Evolutionary conservation across 2,888 invertebrate species (phyloP).

Genomic region (Elegia similella): DNA sequence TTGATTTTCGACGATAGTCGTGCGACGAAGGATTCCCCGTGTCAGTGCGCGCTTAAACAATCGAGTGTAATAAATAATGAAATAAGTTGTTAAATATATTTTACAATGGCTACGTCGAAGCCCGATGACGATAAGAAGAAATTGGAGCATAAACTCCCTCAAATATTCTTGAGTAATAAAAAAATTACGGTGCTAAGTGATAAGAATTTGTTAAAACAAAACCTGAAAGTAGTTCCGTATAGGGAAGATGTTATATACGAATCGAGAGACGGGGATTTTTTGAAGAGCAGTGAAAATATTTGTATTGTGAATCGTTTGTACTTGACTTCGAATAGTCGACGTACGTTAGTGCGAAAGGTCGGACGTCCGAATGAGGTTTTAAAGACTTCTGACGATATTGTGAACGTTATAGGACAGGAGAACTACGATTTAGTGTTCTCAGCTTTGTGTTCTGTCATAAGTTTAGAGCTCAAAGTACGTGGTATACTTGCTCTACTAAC

Average conservation of each 20-base stretch:
- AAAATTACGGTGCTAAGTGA: slow-evolving; percentile 8
- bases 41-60: background rate
- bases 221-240: slow-evolving; percentile 19
- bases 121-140: background rate
- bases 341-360: slow-evolving; percentile 41
- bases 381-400: slow-evolving; percentile 52
- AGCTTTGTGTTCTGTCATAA: slow-evolving; percentile 56
- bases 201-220: slow-evolving; percentile 12
- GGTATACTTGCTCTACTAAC: slow-evolving; percentile 55
- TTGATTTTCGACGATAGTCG: background rate
- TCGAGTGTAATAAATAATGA: slow-evolving; percentile 3
- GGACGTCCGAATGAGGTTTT: slow-evolving; percentile 35
- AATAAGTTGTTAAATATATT: background rate
- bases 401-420: slow-evolving; percentile 56
- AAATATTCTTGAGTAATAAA: background rate
- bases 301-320: slow-evolving; percentile 44
- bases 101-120: slow-evolving; percentile 6
- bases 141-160: background rate
- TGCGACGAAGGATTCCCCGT: background rate
- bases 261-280: slow-evolving; percentile 43
- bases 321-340: slow-evolving; percentile 37
- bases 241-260: slow-evolving; percentile 49
- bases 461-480: slow-evolving; percentile 52
- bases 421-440: slow-evolving; percentile 57
- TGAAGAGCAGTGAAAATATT: slow-evolving; percentile 45